Evolutionary conservation across 2,797 vertebrate species (phyloP).

Genomic region (Lagorchestes hirsutus): DNA sequence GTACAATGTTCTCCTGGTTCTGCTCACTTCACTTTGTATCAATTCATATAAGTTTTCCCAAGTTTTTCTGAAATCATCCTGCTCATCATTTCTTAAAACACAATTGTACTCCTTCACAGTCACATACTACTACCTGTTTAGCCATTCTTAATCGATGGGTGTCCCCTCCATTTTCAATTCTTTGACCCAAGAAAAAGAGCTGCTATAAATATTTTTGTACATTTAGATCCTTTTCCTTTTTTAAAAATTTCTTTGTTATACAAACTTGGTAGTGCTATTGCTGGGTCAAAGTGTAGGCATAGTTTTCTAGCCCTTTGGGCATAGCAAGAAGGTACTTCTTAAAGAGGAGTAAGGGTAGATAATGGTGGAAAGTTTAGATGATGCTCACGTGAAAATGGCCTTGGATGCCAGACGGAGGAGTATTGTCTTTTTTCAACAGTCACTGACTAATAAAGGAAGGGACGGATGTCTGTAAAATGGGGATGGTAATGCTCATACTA

Average conservation of each 20-base stretch:
- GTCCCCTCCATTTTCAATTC: background rate
- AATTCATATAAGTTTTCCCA: background rate
- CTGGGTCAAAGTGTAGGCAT: background rate
- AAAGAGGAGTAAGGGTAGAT: background rate
- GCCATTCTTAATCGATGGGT: background rate
- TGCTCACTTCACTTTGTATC: background rate
- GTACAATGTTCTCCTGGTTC: too few species aligned
- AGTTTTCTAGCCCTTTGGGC: background rate
- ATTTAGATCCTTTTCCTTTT: background rate
- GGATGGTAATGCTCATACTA: background rate
- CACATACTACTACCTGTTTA: background rate
- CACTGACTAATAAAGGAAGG: background rate
- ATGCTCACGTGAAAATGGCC: background rate
- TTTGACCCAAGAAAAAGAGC: background rate
- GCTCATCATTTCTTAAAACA: background rate
- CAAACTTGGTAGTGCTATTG: background rate
- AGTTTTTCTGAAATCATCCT: background rate
- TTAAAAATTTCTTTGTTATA: background rate
- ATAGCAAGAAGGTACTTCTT: background rate
- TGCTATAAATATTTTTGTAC: background rate
- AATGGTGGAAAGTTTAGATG: background rate
- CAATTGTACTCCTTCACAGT: background rate
- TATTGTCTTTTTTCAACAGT: background rate
- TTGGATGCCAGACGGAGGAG: background rate
- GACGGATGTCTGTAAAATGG: background rate